Conservation (phyloP, 2,888 invertebrate genomes). For the Dasysyrphus albostriatus region DNA sequence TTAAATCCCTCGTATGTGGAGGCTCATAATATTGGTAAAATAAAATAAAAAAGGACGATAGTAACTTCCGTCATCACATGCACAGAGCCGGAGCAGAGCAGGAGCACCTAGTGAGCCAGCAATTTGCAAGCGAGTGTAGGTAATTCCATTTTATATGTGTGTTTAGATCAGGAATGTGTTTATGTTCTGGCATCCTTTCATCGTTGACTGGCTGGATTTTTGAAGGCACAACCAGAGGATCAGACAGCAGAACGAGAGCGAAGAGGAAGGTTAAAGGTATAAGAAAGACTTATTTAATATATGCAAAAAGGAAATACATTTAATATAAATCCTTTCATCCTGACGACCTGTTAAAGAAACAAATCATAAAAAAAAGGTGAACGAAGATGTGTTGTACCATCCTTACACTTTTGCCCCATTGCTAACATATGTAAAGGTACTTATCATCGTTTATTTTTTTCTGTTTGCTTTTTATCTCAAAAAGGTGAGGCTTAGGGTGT, state of each 20-base stretch:
- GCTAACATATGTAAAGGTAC: conserved; percentile 45
- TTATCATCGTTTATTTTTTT: conserved; percentile 57
- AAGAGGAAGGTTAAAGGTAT: neutral
- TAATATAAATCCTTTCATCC: conserved; percentile 75
- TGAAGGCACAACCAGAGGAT: conserved; percentile 1
- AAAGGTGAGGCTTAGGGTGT: conserved; percentile 30
- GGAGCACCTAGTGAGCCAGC: conserved; percentile 44
- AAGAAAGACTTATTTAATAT: conserved; percentile 64
- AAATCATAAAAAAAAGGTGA: conserved; percentile 75
- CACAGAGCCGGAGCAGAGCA: conserved; percentile 17
- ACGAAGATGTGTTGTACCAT: conserved; percentile 67
- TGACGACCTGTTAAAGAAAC: conserved; percentile 75
- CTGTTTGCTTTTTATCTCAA: neutral
- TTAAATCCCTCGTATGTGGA: conserved; percentile 9
- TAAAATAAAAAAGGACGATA: conserved; percentile 57
- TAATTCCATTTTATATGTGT: conserved; percentile 47
- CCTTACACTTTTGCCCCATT: conserved; percentile 46
- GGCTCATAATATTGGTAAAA: conserved; percentile 52
- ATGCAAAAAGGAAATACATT: conserved; percentile 74
- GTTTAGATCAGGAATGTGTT: conserved; percentile 44
- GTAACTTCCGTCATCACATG: conserved; percentile 60
- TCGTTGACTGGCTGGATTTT: conserved; percentile 28
- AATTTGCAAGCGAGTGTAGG: conserved; percentile 56
- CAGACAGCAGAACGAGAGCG: conserved; percentile 5
- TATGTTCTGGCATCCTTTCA: conserved; percentile 37